Base-by-base conservation (phyloP, 2,797 vertebrate species). In the Malurus splendens region DNA sequence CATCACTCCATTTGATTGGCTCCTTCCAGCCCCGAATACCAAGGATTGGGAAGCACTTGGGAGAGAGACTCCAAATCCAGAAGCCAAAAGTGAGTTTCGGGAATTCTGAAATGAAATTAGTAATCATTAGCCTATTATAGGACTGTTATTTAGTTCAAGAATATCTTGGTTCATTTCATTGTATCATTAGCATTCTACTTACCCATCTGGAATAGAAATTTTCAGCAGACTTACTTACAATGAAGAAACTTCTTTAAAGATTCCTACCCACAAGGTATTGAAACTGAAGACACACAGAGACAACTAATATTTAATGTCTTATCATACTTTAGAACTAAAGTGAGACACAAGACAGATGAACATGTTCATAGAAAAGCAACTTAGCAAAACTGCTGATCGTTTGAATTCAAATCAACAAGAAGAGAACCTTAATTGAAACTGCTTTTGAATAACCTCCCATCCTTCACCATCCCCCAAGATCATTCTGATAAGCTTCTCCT, bases 1-100 rank as follows among this genome's bases (percentile, higher is more conserved):
- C 73, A 98, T 94, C 86, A 98, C 96, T 72, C 99, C 99, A 86
- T 99, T 99, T 71, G 98, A 96, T 51, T 97, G 97, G 92, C 68
- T 96, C 86, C 95, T 96, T 83, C 94, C 97, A 90, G 94, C 76
- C 76, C 96, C 97, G 94, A 98, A 98, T 48, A 93, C 90, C 83
- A 94, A 95, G 64, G 97, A 97, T 94, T 99, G 97, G 41, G 97
- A 96, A 89, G 95, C 86, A 93, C 93, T 92, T 74, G 96, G 96
- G 95, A 97, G 94, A 96, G 97, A 93, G 82, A 95, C 68, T 98
- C 98, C 98, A 96, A 99, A 99, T 93, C 97, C 97, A 74, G 97
- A 85, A 19, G 96, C 59, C 92, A 97, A 79, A 83, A 97, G 57
- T 27, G 96, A 93, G 80, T 97, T 97, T 97, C 98, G 98, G 55